phyloP scores from a whole-genome alignment of 1,140 invertebrate species.

The Dendrolimus kikuchii region DNA sequence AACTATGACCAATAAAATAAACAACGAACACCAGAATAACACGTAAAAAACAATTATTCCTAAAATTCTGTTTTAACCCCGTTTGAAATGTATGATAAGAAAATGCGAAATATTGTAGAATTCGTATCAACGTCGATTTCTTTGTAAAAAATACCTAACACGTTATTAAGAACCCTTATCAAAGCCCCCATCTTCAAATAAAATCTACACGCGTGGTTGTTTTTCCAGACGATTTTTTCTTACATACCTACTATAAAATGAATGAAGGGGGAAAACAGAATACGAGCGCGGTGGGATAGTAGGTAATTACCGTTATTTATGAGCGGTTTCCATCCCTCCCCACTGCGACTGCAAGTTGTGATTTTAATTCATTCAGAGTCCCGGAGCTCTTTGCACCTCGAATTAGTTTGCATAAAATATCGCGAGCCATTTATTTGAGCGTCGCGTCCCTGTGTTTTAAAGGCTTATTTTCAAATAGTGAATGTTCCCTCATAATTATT shows the following conservation, averaged over 20 bases:
- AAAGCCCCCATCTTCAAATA: slow-evolving; percentile 2
- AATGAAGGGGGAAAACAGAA: slow-evolving; percentile 20
- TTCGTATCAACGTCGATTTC: too few species aligned
- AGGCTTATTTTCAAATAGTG: slow-evolving; percentile 31
- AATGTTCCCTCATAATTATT: slow-evolving; percentile 3
- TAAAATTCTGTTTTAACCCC: too few species aligned
- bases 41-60: too few species aligned
- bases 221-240: slow-evolving; percentile 6
- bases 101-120: too few species aligned
- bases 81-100: too few species aligned
- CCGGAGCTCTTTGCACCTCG: slow-evolving; percentile 54
- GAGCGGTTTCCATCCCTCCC: slow-evolving; percentile 47
- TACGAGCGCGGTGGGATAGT: slow-evolving; percentile 8
- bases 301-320: slow-evolving; percentile 62
- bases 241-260: slow-evolving; percentile 14
- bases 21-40: too few species aligned
- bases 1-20: too few species aligned
- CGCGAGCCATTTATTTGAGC: slow-evolving; percentile 42
- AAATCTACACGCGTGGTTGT: slow-evolving; percentile 1
- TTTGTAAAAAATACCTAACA: slow-evolving; percentile 16
- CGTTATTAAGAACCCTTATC: slow-evolving; percentile 15
- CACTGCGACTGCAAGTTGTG: slow-evolving; percentile 51
- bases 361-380: slow-evolving; percentile 60
- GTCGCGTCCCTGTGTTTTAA: slow-evolving; percentile 31
- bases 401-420: slow-evolving; percentile 63